Percentiles rank a stretch among this genome's conserved stretches.
Evolutionary conservation across 2,888 invertebrate species (phyloP).

Genomic region (Drosophila villosipedis): DNA sequence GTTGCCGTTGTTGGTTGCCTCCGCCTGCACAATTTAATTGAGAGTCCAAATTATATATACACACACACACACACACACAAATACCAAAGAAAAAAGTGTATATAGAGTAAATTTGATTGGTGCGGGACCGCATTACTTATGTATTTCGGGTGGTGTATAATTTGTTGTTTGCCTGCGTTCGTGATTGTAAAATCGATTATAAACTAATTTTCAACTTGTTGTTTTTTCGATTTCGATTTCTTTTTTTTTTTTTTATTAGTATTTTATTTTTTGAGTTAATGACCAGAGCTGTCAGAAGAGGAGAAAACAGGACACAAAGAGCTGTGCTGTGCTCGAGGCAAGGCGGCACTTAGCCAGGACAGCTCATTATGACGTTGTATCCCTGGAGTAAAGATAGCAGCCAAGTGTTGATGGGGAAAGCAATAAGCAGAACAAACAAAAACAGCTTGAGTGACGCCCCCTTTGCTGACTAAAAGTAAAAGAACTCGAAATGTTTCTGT

Average conservation of each 20-base stretch:
- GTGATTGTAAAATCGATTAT: slow-evolving; percentile 83
- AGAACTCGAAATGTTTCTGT: slow-evolving; percentile 16
- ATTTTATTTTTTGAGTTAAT: slow-evolving; percentile 35
- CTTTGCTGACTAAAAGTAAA: not conserved
- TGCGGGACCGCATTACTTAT: slow-evolving; percentile 22
- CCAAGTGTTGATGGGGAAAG: slow-evolving; percentile 45
- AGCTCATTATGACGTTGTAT: slow-evolving; percentile 53
- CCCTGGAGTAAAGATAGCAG: slow-evolving; percentile 40
- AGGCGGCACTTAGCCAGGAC: slow-evolving; percentile 42
- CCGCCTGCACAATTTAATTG: slow-evolving; percentile 76
- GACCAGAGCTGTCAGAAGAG: slow-evolving; percentile 21
- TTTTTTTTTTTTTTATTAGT: too few relatives aligned
- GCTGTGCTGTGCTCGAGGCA: not conserved
- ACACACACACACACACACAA: not conserved
- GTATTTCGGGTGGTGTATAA: slow-evolving; percentile 39
- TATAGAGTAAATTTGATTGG: slow-evolving; percentile 25
- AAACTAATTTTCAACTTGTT: slow-evolving; percentile 73
- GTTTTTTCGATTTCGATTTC: not conserved
- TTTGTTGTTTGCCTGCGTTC: slow-evolving; percentile 57
- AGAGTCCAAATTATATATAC: slow-evolving; percentile 71
- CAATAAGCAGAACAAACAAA: slow-evolving; percentile 51
- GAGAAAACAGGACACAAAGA: not conserved
- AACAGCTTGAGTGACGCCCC: slow-evolving; percentile 54
- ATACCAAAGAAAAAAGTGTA: slow-evolving; percentile 1
- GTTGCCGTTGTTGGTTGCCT: slow-evolving; percentile 56